phyloP scores from a whole-genome alignment of 2,797 vertebrate genomes.

The Alca torda region DNA sequence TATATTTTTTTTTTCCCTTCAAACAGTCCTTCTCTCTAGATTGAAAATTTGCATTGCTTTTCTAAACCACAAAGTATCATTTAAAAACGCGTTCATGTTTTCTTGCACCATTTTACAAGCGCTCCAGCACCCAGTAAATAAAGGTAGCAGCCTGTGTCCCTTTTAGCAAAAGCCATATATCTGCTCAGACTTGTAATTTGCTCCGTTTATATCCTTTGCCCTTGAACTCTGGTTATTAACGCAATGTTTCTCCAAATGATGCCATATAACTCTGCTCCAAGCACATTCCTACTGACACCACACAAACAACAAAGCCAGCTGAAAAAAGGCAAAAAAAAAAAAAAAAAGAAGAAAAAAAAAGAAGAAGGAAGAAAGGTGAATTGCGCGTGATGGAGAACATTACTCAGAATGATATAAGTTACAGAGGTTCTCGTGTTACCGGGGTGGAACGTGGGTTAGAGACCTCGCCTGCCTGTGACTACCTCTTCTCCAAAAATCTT shows the following conservation, averaged over 20 bases:
- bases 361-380: constrained; percentile 34
- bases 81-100: constrained; percentile 68
- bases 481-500: constrained; percentile 34
- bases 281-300: constrained; percentile 78
- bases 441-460: constrained; percentile 35
- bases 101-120: constrained; percentile 71
- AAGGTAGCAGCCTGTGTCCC: constrained; percentile 79
- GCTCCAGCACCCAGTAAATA: constrained; percentile 80
- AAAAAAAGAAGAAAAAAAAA: background rate
- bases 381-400: constrained; percentile 50
- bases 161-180: constrained; percentile 86
- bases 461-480: constrained; percentile 12
- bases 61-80: constrained; percentile 4
- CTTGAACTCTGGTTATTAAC: constrained; percentile 89
- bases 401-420: constrained; percentile 59
- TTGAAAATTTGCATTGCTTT: constrained; percentile 49
- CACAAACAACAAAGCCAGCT: constrained; percentile 72
- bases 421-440: background rate
- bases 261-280: constrained; percentile 82
- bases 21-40: background rate
- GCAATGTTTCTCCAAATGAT: constrained; percentile 86
- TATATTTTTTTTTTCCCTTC: background rate
- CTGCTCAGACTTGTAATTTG: constrained; percentile 86
- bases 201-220: constrained; percentile 86
- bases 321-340: background rate